Base-by-base conservation (phyloP, 2,113 vertebrate genomes). In the Barbus barbus region DNA sequence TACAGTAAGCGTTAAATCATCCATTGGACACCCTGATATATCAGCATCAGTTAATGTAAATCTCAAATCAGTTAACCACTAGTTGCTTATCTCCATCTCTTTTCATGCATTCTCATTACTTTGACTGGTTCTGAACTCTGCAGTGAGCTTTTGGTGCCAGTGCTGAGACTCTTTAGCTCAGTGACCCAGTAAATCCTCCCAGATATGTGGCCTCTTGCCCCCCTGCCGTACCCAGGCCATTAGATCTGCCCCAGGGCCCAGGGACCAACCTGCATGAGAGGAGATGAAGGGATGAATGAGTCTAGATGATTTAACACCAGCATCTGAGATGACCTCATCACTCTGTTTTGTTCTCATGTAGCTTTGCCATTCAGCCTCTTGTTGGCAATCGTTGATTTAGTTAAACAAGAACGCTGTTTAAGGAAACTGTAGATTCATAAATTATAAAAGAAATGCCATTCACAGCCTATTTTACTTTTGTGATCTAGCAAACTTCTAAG, bases 151-250 rank as follows among this genome's bases (percentile, higher is more conserved):
- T 73, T 69, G 51, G 74, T 75, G 75, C 38, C 51, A n/a, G 36
- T 71, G 63, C 69, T 69, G 81, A 67, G 85, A 81, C 81, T 79
- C 69, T 86, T 88, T 86, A 88, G 84, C 83, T 86, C 75, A 82
- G 78, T 88, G 85, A 86, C 85, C 85, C 82, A 82, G 73, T 83
- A 84, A 88, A 81, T 82, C 78, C 83, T 73, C 58, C 33, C 44
- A 84, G 72, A 78, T 51, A 65, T 51, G 41, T 65, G 14, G 51
- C 72, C 73, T 80, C 80, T 61, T 83, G 75, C 63, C 73, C 73
- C 58, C 73, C 73, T 75, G 46, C 46, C 16, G 16, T 51, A 75
- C 71, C 46, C 28, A 58, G 28, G 28, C 48, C 51, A 78, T 78
- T 78, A 78, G 53, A 81, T 53, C 85, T 75, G 71, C 77, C 82